Conservation (phyloP, 2,797 vertebrate genomes). For the Sebastes iracundus region DNA sequence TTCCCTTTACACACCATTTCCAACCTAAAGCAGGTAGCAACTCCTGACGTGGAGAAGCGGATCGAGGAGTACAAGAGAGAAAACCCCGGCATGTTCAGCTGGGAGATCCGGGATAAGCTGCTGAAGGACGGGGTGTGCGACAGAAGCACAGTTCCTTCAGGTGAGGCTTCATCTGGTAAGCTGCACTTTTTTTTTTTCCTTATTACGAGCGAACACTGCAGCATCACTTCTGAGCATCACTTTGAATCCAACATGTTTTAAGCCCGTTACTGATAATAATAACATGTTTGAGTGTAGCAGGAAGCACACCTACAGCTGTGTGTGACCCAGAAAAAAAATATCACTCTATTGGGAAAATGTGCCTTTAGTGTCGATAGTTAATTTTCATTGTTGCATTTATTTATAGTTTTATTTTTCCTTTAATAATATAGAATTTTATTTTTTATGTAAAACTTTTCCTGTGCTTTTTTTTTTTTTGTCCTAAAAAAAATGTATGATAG, state of each 20-base stretch:
- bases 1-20: conserved; percentile 38
- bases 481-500: conserved; percentile 64
- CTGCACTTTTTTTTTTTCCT: conserved; percentile 77
- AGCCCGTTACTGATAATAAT: conserved; percentile 55
- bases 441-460: conserved; percentile 64
- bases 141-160: conserved; percentile 98
- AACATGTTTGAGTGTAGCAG: conserved; percentile 41
- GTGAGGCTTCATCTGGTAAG: conserved; percentile 93
- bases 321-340: conserved; percentile 42
- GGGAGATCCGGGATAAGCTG: conserved; percentile 97
- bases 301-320: conserved; percentile 47
- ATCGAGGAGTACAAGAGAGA: conserved; percentile 98
- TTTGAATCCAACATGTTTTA: conserved; percentile 63
- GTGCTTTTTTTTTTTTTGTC: conserved; percentile 42
- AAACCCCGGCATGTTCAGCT: conserved; percentile 98
- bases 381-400: conserved; percentile 7
- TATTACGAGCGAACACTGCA: conserved; percentile 72
- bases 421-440: conserved; percentile 8
- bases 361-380: conserved; percentile 42
- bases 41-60: conserved; percentile 97
- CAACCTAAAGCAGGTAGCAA: conserved; percentile 95
- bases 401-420: conserved; percentile 8
- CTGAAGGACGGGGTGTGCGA: conserved; percentile 98
- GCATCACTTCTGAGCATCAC: conserved; percentile 60
- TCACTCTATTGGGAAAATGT: conserved; percentile 41